phyloP scores from a whole-genome alignment of 2,797 vertebrate species.

The Pangasius mekongensis region DNA sequence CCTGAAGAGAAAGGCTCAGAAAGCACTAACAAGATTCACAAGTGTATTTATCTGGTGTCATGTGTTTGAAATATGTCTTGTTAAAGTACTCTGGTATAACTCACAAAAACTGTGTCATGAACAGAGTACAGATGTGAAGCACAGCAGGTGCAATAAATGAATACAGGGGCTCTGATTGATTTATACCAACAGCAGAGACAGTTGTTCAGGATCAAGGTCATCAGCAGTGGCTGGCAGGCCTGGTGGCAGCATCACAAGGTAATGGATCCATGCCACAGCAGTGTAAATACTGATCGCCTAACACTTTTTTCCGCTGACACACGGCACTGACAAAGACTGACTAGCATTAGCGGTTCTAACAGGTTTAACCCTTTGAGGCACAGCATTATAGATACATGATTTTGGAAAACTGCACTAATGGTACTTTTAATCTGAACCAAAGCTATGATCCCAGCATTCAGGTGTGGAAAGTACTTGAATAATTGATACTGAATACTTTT shows the following conservation, averaged over 20 bases:
- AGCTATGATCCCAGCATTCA: neutral
- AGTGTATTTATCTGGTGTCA: slow-evolving; percentile 25
- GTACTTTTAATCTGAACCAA: neutral
- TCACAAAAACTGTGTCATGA: slow-evolving; percentile 48
- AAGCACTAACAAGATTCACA: slow-evolving; percentile 15
- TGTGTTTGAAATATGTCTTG: slow-evolving; percentile 44
- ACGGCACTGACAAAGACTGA: slow-evolving; percentile 7
- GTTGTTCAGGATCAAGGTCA: slow-evolving; percentile 57
- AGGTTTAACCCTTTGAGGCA: neutral
- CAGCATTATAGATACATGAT: neutral
- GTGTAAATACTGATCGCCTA: slow-evolving; percentile 42
- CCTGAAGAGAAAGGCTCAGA: slow-evolving; percentile 24
- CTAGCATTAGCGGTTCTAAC: neutral
- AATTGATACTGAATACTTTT: neutral
- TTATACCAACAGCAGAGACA: slow-evolving; percentile 49
- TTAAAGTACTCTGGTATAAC: slow-evolving; percentile 50
- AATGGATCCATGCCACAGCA: slow-evolving; percentile 45
- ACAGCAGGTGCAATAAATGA: slow-evolving; percentile 53
- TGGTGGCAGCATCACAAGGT: slow-evolving; percentile 45
- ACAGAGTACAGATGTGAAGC: slow-evolving; percentile 39
- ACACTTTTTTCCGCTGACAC: slow-evolving; percentile 11
- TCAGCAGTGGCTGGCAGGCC: slow-evolving; percentile 39
- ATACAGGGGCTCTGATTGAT: slow-evolving; percentile 55
- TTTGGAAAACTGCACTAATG: neutral
- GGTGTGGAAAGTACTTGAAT: neutral